Percentiles rank a stretch among this genome's conserved stretches.
Conservation (phyloP, 2,888 invertebrate genomes). For the Ormyrus pomaceus region DNA sequence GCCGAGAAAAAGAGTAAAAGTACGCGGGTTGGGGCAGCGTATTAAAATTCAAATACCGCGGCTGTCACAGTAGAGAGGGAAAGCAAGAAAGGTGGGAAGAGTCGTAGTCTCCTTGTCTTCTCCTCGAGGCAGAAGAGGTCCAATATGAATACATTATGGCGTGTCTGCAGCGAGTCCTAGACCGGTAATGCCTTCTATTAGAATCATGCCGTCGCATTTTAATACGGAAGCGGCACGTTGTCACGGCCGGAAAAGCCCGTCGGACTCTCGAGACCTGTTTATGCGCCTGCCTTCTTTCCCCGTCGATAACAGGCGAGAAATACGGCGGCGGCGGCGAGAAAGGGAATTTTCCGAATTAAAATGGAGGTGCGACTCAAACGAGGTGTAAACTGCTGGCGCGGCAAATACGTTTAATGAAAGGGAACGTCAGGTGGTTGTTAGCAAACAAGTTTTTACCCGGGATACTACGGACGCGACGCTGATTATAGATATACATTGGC, state of each 20-base stretch:
- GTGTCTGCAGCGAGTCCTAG: slow-evolving; percentile 66
- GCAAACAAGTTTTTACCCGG: no score
- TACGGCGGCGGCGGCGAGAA: background rate
- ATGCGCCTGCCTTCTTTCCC: background rate
- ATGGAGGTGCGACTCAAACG: background rate
- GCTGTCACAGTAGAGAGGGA: slow-evolving; percentile 20
- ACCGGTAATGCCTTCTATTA: slow-evolving; percentile 71
- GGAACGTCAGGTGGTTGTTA: no score
- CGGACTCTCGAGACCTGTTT: slow-evolving; percentile 9
- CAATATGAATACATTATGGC: slow-evolving; percentile 71
- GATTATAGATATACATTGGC: no score
- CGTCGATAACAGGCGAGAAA: background rate
- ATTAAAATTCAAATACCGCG: slow-evolving; percentile 69
- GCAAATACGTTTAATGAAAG: no score
- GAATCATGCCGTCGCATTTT: slow-evolving; percentile 73
- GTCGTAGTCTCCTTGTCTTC: no score
- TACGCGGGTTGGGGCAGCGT: slow-evolving; percentile 51
- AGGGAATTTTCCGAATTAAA: background rate
- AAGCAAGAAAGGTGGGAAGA: background rate
- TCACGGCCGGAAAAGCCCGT: background rate
- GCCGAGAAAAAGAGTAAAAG: no score
- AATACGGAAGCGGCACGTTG: slow-evolving; percentile 60
- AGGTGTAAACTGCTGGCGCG: no score
- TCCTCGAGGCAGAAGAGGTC: slow-evolving; percentile 57
- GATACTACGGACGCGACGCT: no score